A percentile compares a stretch with the other conserved stretches of the same genome.
Evolutionary conservation across 2,113 vertebrate genomes (phyloP).

Genomic region (Galbula dea): DNA sequence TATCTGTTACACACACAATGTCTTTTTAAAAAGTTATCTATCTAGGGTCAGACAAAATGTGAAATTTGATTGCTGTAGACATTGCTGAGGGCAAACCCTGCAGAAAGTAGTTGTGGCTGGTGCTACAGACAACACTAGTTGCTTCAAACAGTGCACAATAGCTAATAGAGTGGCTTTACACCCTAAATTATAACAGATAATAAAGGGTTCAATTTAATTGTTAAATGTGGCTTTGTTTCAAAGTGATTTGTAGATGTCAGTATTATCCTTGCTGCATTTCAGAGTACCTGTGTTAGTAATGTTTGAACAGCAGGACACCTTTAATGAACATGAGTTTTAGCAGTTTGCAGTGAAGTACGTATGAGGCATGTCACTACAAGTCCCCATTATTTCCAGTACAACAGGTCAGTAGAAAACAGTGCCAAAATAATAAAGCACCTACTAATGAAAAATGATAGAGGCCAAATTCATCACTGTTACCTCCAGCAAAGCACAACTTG

Average conservation of each 20-base stretch:
- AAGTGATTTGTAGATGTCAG: neutral
- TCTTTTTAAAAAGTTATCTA: neutral
- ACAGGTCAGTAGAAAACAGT: neutral
- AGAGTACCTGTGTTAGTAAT: neutral
- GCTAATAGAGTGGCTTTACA: neutral
- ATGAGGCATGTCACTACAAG: neutral
- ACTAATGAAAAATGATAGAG: neutral
- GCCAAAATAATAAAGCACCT: conserved; percentile 14
- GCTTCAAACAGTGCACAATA: neutral
- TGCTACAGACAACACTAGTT: neutral
- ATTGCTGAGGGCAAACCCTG: neutral
- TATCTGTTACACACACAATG: neutral
- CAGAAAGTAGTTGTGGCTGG: neutral
- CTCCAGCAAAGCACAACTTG: neutral
- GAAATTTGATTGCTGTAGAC: neutral
- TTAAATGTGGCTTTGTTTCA: neutral
- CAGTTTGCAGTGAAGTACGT: accelerated
- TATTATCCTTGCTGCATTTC: neutral
- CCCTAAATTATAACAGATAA: neutral
- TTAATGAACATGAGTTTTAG: neutral
- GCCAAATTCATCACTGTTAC: neutral
- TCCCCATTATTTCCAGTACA: neutral
- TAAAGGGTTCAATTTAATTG: neutral
- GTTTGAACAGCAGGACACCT: neutral
- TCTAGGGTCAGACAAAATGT: neutral